Evolutionary conservation across 2,113 vertebrate species (phyloP), one percentile per base, ranked within the genome.

Genomic region (Apeltes quadracus): DNA sequence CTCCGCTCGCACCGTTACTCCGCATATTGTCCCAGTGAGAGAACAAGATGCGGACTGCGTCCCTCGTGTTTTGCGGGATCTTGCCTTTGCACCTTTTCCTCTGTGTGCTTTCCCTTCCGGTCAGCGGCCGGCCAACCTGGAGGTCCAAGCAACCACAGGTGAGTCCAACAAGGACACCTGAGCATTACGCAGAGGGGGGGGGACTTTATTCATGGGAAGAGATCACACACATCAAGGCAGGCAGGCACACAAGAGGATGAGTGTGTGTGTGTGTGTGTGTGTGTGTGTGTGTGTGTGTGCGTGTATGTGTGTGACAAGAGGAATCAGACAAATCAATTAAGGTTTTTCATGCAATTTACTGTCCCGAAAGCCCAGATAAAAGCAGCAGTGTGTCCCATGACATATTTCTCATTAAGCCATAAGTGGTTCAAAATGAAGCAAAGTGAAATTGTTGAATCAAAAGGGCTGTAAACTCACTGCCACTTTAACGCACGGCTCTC

Each of bases 71-170:
- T 32, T 85, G 74, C 43, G 27, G 67, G 71, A 71, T 84, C 39
- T 61, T 84, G 29, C 51, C 44, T 23, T 54, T 89, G 57, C 79
- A 84, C 27, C 36, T 86, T 59, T 76, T 84, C 10, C 58, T 89
- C 27, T 75, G 62, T 12, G 54, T 66, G 13, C 44, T 2, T 10
- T 73, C 70, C 39, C 43, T 79, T 9, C 88, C 88, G 22, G 41
- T 72, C 3, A 55, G n/a, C 12, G 81, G 81, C 6, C 73, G 39
- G 29, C 32, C 61, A 20, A 4, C 5, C 61, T 50, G 48, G 69
- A 44, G n/a, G 27, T 32, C 36, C 27, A 76, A 69, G 39, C 67
- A 56, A 50, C 63, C 51, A 7, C 83, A 85, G 83, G 85, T 87
- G 81, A 84, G 87, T 72, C 29, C 6, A 36, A 70, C 15, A 5